These are phyloP conservation scores for Aulostomus chinensis DNA, from an alignment of 2,797 vertebrate genomes.

Conservation along the genomic window DNA sequence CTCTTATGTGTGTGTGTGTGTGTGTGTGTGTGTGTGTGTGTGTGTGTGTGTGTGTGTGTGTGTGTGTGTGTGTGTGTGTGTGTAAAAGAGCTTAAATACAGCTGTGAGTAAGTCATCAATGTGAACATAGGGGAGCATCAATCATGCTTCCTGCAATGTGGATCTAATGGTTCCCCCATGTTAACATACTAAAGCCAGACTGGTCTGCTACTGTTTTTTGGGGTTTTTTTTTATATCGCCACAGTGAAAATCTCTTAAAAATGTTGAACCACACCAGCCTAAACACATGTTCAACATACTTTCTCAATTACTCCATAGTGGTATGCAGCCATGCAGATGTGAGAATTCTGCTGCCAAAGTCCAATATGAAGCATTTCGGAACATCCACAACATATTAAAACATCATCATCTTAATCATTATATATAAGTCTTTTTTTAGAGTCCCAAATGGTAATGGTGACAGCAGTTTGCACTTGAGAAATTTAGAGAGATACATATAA, in stretches of 20 bases:
- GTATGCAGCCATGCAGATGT: too few species aligned
- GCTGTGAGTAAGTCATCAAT: constrained; percentile 52
- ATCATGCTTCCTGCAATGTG: constrained; percentile 24
- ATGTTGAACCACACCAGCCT: too few species aligned
- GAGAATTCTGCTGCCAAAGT: too few species aligned
- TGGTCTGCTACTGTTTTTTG: neutral
- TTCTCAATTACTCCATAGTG: too few species aligned
- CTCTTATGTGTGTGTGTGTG: constrained; percentile 12
- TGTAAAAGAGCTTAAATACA: constrained; percentile 39
- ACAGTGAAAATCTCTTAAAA: neutral
- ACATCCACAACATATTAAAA: too few species aligned
- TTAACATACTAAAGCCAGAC: constrained; percentile 21
- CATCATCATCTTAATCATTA: too few species aligned
- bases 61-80: constrained; percentile 16
- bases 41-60: constrained; percentile 16
- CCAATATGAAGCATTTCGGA: too few species aligned
- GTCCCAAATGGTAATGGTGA: too few species aligned
- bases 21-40: constrained; percentile 16
- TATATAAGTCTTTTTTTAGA: too few species aligned
- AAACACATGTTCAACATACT: too few species aligned
- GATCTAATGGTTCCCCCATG: constrained; percentile 8
- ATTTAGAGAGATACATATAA: too few species aligned
- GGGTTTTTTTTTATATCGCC: neutral
- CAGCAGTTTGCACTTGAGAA: too few species aligned
- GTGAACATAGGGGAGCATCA: constrained; percentile 27